Conservation (phyloP, 2,888 invertebrate genomes). For the Hololepta plana region DNA sequence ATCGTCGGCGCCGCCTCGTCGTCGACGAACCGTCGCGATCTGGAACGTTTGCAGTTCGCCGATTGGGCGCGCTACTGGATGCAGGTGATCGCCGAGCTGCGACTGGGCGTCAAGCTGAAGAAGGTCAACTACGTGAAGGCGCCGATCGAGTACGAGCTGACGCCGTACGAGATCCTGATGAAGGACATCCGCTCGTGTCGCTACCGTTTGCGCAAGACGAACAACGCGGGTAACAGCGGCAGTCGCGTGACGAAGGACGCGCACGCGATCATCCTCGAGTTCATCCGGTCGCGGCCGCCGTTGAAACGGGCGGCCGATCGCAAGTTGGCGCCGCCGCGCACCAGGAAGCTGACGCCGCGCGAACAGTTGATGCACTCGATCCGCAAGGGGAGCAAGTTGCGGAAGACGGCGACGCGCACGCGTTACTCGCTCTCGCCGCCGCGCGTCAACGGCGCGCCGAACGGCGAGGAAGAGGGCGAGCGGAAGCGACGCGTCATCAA, state of each 20-base stretch:
- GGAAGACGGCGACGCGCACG: conserved; percentile 16
- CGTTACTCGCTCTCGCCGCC: conserved; percentile 5
- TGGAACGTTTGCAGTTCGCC: conserved; percentile 68
- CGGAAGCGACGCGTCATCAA: conserved; percentile 4
- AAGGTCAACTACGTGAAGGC: conserved; percentile 63
- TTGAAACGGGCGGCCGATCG: conserved; percentile 79
- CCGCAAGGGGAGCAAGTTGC: conserved; percentile 51
- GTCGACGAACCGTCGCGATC: conserved; percentile 38
- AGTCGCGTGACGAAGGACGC: conserved; percentile 87
- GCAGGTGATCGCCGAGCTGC: conserved; percentile 82
- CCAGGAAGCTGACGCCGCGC: conserved; percentile 55
- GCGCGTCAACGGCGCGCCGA: conserved; percentile 14
- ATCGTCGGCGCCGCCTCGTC: conserved; percentile 33
- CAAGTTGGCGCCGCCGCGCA: conserved; percentile 52
- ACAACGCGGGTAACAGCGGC: conserved; percentile 49
- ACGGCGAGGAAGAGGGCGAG: conserved; percentile 12
- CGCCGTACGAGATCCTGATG: conserved; percentile 93
- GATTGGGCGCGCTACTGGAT: conserved; percentile 96
- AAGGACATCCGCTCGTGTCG: conserved; percentile 84
- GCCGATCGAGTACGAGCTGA: conserved; percentile 80
- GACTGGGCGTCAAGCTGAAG: conserved; percentile 84
- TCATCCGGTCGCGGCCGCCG: conserved; percentile 89
- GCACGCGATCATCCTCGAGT: conserved; percentile 88
- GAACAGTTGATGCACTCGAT: conserved; percentile 79
- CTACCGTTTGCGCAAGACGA: conserved; percentile 74